Evolutionary conservation across 2,888 invertebrate genomes (phyloP).

Genomic region (Tetragnatha montana): DNA sequence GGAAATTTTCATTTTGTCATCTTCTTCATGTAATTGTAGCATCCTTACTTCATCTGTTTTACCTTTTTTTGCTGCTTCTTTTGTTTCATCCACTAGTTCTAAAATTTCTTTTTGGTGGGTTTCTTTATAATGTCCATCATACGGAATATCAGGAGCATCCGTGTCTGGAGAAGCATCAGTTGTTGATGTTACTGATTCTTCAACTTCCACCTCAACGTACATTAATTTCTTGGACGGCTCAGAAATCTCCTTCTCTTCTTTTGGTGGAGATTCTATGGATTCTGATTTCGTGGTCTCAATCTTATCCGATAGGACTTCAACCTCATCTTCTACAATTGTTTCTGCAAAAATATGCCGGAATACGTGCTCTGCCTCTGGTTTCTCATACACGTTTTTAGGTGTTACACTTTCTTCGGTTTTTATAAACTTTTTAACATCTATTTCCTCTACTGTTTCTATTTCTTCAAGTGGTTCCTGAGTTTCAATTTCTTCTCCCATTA

Average conservation of each 20-base stretch:
- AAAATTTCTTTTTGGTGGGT: not conserved
- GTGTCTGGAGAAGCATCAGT: constrained; percentile 62
- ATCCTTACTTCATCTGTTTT: not conserved
- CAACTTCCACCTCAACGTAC: constrained; percentile 64
- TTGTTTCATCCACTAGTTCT: not conserved
- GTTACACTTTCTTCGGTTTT: not conserved
- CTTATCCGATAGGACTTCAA: constrained; percentile 26
- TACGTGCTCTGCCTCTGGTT: constrained; percentile 59
- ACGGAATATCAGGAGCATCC: constrained; percentile 63
- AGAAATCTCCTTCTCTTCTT: not conserved
- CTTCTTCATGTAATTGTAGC: not conserved
- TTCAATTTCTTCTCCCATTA: constrained; percentile 51
- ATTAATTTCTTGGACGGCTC: constrained; percentile 46
- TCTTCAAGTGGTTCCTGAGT: not conserved
- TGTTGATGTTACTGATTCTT: constrained; percentile 60
- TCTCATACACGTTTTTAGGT: constrained; percentile 54
- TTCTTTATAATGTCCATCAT: constrained; percentile 56
- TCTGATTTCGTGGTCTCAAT: not conserved
- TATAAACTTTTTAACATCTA: not conserved
- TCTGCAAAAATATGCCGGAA: constrained; percentile 66
- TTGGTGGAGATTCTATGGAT: not conserved
- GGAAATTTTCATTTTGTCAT: constrained; percentile 5
- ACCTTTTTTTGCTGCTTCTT: not conserved
- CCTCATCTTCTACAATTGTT: constrained; percentile 61
- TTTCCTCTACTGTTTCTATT: not conserved